A percentile compares a stretch with the other conserved stretches of the same genome.
Evolutionary conservation across 2,113 vertebrate genomes (phyloP).

Genomic region (Sander vitreus): DNA sequence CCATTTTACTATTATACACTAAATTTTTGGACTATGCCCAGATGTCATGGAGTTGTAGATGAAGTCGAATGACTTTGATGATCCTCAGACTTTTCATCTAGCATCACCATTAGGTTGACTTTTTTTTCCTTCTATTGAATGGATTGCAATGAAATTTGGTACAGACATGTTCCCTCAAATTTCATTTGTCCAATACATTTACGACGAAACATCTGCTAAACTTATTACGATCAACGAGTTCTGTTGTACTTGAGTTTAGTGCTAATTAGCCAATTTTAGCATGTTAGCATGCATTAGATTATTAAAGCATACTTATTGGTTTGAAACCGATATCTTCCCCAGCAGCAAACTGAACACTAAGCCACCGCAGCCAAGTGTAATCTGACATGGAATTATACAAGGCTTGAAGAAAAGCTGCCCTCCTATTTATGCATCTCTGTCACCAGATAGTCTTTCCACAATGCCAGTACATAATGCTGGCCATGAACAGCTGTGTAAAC

Average conservation of each 20-base stretch:
- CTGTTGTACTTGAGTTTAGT: too few species aligned
- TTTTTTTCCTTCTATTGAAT: not conserved
- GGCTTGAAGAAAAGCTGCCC: conserved; percentile 23
- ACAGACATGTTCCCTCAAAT: not conserved
- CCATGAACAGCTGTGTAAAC: conserved; percentile 48
- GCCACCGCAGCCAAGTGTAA: not conserved
- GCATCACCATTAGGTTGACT: too few species aligned
- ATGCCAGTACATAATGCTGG: conserved; percentile 5
- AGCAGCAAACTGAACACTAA: not conserved
- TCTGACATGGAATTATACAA: conserved; percentile 34
- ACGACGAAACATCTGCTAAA: not conserved
- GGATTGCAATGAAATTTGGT: not conserved
- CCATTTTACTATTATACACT: too few species aligned
- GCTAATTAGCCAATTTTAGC: not conserved
- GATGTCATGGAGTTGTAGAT: too few species aligned
- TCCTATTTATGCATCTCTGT: conserved; percentile 37
- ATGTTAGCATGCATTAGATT: not conserved
- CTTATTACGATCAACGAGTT: too few species aligned
- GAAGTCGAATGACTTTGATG: too few species aligned
- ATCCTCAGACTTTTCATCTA: too few species aligned
- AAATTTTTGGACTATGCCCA: too few species aligned
- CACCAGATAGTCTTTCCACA: conserved; percentile 33
- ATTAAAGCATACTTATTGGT: not conserved
- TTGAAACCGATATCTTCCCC: not conserved
- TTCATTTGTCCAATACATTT: not conserved